Conservation (phyloP, 2,888 invertebrate genomes). For the Sericinus montela region DNA sequence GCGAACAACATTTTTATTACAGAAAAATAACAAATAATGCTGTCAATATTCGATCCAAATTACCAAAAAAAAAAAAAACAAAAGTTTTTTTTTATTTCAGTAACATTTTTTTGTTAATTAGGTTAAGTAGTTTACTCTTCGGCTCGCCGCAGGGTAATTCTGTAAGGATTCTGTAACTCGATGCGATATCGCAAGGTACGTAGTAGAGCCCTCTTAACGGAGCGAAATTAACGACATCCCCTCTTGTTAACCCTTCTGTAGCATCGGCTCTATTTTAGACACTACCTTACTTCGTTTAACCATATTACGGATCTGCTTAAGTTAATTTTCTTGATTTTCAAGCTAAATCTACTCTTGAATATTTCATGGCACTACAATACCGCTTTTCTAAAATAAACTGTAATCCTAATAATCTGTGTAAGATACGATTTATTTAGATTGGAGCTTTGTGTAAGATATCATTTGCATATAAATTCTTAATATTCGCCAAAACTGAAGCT, state of each 20-base stretch:
- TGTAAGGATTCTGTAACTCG: conserved; percentile 51
- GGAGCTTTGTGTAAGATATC: conserved; percentile 3
- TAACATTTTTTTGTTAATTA: conserved; percentile 57
- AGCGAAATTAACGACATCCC: conserved; percentile 60
- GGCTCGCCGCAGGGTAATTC: conserved; percentile 52
- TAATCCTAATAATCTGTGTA: neutral
- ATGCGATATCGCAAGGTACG: conserved; percentile 43
- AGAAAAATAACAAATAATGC: too few species aligned
- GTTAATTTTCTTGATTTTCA: conserved; percentile 23
- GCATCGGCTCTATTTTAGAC: conserved; percentile 49
- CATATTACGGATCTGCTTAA: conserved; percentile 33
- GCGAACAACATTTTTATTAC: too few species aligned
- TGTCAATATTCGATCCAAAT: neutral
- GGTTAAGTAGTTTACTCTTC: conserved; percentile 63
- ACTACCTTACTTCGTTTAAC: conserved; percentile 45
- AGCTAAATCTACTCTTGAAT: conserved; percentile 9
- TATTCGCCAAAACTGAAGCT: neutral
- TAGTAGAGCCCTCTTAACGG: conserved; percentile 40
- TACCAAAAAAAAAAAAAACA: conserved; percentile 8
- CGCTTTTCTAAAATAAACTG: neutral
- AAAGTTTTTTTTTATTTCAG: conserved; percentile 11
- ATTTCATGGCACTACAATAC: neutral
- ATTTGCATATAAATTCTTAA: conserved; percentile 6
- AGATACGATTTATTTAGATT: conserved; percentile 4
- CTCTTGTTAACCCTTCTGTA: conserved; percentile 64